phyloP scores from a whole-genome alignment of 2,888 invertebrate genomes.

The Galerucella calmariensis region DNA sequence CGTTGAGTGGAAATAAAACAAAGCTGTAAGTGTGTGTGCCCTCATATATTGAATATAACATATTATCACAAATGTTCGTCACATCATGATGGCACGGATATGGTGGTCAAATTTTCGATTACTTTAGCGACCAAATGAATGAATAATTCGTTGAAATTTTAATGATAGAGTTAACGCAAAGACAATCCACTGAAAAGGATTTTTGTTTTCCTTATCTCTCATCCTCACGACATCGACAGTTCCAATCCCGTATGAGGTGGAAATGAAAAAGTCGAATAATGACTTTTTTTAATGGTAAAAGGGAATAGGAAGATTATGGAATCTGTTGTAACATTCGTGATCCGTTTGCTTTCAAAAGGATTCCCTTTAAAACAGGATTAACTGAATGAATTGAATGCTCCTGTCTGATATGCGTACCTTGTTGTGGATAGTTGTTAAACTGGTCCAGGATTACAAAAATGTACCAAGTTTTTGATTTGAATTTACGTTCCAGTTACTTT shows the following conservation, averaged over 20 bases:
- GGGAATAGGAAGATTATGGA: constrained; percentile 7
- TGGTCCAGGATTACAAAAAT: not conserved
- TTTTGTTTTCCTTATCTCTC: not conserved
- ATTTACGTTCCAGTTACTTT: no score
- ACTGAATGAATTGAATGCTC: constrained; percentile 11
- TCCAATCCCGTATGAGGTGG: not conserved
- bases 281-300: constrained; percentile 11
- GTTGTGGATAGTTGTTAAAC: not conserved
- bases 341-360: constrained; percentile 20
- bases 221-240: not conserved
- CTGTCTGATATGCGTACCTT: not conserved
- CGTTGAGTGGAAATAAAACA: no score
- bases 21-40: no score
- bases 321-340: constrained; percentile 17
- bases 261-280: constrained; percentile 24
- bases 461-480: no score
- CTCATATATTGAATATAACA: no score
- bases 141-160: no score
- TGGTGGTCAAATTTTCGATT: no score
- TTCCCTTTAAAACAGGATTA: constrained; percentile 11
- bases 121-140: no score
- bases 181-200: not conserved
- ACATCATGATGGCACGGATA: no score
- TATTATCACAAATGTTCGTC: no score
- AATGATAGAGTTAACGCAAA: constrained; percentile 10